Evolutionary conservation across 2,888 invertebrate genomes (phyloP).

Genomic region (Eupithecia vulgata): DNA sequence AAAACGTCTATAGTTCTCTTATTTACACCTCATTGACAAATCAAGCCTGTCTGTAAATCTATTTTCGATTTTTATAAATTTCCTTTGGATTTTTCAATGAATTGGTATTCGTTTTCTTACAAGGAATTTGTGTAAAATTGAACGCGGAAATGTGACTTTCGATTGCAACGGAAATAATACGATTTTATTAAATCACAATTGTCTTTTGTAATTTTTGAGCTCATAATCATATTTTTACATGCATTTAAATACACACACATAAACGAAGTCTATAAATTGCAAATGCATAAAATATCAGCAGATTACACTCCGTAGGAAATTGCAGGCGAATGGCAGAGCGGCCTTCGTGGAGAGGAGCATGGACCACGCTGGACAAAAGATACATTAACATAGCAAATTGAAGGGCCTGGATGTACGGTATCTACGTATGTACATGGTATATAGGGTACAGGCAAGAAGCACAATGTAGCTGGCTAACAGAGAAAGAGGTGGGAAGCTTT

Average conservation of each 20-base stretch:
- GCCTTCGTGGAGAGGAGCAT: constrained; percentile 63
- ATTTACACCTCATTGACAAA: background rate
- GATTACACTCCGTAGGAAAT: constrained; percentile 56
- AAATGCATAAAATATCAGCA: constrained; percentile 27
- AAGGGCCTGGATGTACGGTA: constrained; percentile 65
- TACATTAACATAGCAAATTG: constrained; percentile 83
- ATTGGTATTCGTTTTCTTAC: background rate
- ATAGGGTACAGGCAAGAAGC: background rate
- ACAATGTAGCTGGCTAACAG: background rate
- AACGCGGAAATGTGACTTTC: background rate
- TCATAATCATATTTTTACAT: background rate
- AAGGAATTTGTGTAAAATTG: background rate
- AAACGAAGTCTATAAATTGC: background rate
- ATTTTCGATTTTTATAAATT: background rate
- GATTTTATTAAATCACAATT: background rate
- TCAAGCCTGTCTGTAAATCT: background rate
- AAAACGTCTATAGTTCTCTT: background rate
- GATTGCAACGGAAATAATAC: background rate
- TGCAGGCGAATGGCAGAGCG: constrained; percentile 55
- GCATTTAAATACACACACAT: background rate
- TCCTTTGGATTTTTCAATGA: background rate
- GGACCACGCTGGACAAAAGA: constrained; percentile 72
- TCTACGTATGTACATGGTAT: constrained; percentile 38
- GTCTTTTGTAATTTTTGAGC: background rate
- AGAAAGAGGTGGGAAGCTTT: background rate